phyloP scores from a whole-genome alignment of 1,140 invertebrate species.

The Myzus persicae region DNA sequence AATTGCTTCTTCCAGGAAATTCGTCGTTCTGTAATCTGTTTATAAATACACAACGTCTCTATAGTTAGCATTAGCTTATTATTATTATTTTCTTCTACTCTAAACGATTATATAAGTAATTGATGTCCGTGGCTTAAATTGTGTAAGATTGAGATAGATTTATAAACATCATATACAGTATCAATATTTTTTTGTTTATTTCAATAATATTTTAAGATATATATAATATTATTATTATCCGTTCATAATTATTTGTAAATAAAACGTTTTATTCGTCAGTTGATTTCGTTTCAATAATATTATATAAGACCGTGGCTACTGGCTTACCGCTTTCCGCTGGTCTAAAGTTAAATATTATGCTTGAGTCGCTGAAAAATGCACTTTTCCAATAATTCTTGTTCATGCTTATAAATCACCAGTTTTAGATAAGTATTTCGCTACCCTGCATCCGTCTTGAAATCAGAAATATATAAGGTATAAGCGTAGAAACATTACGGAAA shows the following conservation, averaged over 20 bases:
- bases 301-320: not conserved
- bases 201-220: not conserved
- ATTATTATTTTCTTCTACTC: not conserved
- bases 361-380: not conserved
- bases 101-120: not conserved
- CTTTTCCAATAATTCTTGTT: not conserved
- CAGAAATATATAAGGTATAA: not conserved
- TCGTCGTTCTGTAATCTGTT: not conserved
- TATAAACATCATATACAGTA: not conserved
- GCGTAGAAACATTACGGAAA: not conserved
- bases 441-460: not conserved
- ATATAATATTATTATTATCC: not conserved
- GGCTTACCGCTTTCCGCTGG: not conserved
- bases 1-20: not conserved
- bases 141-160: not conserved
- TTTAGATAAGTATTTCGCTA: not conserved
- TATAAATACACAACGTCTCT: not conserved
- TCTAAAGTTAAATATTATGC: not conserved
- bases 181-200: conserved; percentile 1
- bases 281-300: not conserved
- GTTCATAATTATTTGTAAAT: not conserved
- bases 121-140: not conserved
- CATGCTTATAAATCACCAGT: not conserved
- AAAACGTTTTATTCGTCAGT: not conserved
- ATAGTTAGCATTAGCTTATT: not conserved